Base-by-base conservation (phyloP, 2,888 invertebrate genomes). In the Drosophila prolongata region DNA sequence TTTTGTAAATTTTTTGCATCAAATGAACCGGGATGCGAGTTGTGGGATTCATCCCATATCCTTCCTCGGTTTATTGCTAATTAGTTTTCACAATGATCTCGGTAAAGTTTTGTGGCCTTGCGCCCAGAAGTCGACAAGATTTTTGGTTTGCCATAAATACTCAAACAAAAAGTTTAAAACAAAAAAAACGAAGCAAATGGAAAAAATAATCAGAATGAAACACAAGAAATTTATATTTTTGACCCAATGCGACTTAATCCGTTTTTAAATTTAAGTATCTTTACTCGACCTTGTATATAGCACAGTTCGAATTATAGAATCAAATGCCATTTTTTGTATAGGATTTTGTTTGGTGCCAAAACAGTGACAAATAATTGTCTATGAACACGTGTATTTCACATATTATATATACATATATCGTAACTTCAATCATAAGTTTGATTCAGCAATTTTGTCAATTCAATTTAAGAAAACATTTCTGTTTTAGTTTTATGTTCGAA, bases 51-150 rank as follows among this genome's bases (percentile, higher is more conserved):
- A 6, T 46, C 44, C 42, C 9, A 19, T 6, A 42, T 52, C 46
- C 67, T 61, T 73, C 60, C 27, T 67, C 46, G 68, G 75, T 79
- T 82, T 84, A 85, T 90, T 88, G 81, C 84, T 85, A 86, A 86
- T 90, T 90, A 90, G 90, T 90, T 90, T 90, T 90, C 90, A 90
- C 89, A 85, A 90, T 91, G 91, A 90, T 90, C 90, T 90, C 91
- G 90, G 90, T 90, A 90, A 85, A 90, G 88, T 89, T 90, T 90
- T 90, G 86, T 84, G 85, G 81, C 79, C 81, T 74, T 58, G 77
- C 81, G 79, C 75, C 83, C 77, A 76, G 42, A 76, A 84, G 56
- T 81, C 81, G 69, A 44, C 52, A 27, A 67, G 78, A 79, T 59
- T 85, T 78, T 69, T 80, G 77, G 83, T 73, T 58, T 80, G 83